Evolutionary conservation across 2,113 vertebrate species (phyloP), one percentile per base, ranked within the genome.

Genomic region (Oncorhynchus tshawytscha): DNA sequence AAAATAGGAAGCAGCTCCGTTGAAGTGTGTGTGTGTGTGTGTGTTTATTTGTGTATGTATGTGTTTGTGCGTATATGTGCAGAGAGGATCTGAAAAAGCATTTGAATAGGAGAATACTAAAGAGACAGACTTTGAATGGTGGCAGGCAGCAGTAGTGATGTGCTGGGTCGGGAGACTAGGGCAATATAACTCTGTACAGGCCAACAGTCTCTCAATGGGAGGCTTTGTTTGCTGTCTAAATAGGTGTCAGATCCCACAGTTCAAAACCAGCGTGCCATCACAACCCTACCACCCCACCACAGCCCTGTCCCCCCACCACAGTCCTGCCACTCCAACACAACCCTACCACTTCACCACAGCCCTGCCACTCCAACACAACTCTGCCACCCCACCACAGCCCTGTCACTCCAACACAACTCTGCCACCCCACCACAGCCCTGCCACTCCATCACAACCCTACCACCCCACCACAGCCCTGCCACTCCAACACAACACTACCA

Each of bases 151-250:
- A 66, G 49, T 70, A 49, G 71, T 18, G 74, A 71, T 70, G 39
- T 45, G 39, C 39, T 8, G 20, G 74, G 74, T 82, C 67, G 54
- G 70, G 39, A 66, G 22, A 29, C 45, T 70, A 39, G 65, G 57
- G 54, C 29, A 54, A 71, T 59, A 65, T 54, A 67, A 77, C 71
- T 77, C 71, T 5, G 64, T 45, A 18, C 74, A 71, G 68, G 67
- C 67, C 67, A 74, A 77, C 69, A 77, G 25, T 39, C 45, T n/a
- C 72, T 79, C 83, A 84, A 84, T 72, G 68, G 69, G 24, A 45
- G 48, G 62, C 73, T 80, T 81, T 81, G 78, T 77, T 59, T 81
- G 59, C 45, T 39, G 71, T 70, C 67, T 77, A 62, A 66, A 70
- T 66, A 18, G 51, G 39, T 16, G 18, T 5, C 74, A 71, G 34